Evolutionary conservation across 2,888 invertebrate species (phyloP), one percentile per base, ranked within the genome.

Genomic region (Unio pictorum): DNA sequence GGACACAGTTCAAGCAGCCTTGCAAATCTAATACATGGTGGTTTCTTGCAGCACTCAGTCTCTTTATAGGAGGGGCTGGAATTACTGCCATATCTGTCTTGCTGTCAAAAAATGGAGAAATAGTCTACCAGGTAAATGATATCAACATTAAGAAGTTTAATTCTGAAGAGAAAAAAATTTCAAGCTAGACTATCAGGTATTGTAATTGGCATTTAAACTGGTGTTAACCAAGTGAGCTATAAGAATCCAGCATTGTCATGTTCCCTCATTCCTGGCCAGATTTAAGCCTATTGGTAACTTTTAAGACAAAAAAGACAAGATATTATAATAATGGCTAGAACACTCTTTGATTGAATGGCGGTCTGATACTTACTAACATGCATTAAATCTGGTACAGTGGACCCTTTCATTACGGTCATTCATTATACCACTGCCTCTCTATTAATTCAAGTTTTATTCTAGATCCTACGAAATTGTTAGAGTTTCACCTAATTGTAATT

Each of bases 61-160:
- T 90, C n/a, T 58, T 89, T 17, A 88, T 90, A 66, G 90, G 90
- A n/a, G 75, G 84, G 6, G 79, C 80, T 20, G 91, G 91, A 5
- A 75, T 90, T 15, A 80, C 86, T 6, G 81, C 87, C 6, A 82
- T 90, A n/a, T 72, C 84, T 7, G 58, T 89, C 5, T 71, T 90
- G 3, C 84, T 83, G 66, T 76, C 81, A 4, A 80, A 81, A 20
- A 76, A 81, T 63, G 70, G 72, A 2, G 66, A 76, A 34, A 67
- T 72, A 28, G 67, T 73, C 6, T 82, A 80, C 72, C 79, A 84
- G 72, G 88, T 88, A 78, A 34, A 8, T 34, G 8, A 34, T 34
- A 34, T 7, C 7, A 34, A 34, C 34, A 34, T 34, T 7, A 34
- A 34, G 1, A 7, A 34, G 34, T 34, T 34, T 34, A 34, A 34